These are phyloP conservation scores for Gila orcuttii DNA, from an alignment of 2,113 vertebrate genomes.

Conservation along the genomic window DNA sequence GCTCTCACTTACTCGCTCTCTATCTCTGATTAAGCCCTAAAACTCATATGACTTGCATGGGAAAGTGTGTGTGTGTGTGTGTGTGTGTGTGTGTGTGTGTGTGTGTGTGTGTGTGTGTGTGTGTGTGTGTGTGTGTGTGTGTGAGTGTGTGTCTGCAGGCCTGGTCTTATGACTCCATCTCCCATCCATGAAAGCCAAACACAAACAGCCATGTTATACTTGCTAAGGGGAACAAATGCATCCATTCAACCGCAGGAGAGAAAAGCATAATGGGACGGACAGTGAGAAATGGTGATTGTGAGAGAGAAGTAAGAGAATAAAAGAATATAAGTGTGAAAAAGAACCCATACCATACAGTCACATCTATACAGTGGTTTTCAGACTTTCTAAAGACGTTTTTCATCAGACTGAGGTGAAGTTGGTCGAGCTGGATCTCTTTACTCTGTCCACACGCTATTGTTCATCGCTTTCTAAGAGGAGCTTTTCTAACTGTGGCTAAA, in stretches of 20 bases:
- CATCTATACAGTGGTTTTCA: not conserved
- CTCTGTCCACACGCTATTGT: not conserved
- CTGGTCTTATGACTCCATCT: constrained; percentile 77
- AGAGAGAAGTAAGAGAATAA: not conserved
- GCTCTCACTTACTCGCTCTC: constrained; percentile 19
- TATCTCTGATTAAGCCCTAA: constrained; percentile 13
- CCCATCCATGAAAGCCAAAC: constrained; percentile 36
- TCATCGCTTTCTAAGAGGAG: not conserved
- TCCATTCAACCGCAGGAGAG: constrained; percentile 48
- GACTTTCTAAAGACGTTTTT: not conserved
- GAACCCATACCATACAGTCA: not conserved
- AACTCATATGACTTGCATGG: constrained; percentile 79
- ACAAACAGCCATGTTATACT: constrained; percentile 59
- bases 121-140: constrained; percentile 13
- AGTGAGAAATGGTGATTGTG: constrained; percentile 18
- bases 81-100: constrained; percentile 41
- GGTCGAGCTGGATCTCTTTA: no score
- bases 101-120: constrained; percentile 46
- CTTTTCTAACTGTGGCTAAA: not conserved
- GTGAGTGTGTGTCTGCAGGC: constrained; percentile 32
- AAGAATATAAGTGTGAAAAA: not conserved
- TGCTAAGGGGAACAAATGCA: constrained; percentile 55
- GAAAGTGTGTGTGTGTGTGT: constrained; percentile 56
- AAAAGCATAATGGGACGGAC: not conserved
- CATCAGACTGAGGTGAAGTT: not conserved